Evolutionary conservation across 2,113 vertebrate species (phyloP).

Genomic region (Crocuta crocuta): DNA sequence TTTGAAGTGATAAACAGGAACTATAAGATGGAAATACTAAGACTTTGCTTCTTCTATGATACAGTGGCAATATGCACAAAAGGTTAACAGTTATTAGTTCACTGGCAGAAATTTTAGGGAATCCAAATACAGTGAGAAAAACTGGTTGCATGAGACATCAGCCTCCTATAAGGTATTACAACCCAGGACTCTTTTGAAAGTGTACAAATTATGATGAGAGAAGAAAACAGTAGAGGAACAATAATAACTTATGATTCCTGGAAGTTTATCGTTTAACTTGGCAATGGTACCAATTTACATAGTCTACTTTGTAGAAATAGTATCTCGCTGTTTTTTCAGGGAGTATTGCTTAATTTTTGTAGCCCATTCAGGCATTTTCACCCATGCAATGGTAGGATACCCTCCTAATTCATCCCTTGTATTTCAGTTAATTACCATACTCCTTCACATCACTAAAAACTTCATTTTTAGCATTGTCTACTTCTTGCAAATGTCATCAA

Average conservation of each 20-base stretch:
- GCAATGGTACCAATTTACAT: neutral
- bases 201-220: neutral
- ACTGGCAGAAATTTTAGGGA: neutral
- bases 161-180: neutral
- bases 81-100: neutral
- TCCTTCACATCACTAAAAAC: neutral
- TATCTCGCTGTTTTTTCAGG: neutral
- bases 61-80: neutral
- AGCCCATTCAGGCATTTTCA: neutral
- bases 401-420: neutral
- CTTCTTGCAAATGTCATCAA: neutral
- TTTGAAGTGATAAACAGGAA: neutral
- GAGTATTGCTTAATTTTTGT: neutral
- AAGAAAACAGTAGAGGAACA: neutral
- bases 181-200: neutral
- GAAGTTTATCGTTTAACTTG: neutral
- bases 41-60: neutral
- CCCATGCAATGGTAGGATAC: neutral
- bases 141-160: neutral
- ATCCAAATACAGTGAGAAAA: neutral
- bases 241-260: neutral
- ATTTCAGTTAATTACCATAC: slow-evolving; percentile 4
- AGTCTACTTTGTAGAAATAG: neutral
- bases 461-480: neutral
- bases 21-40: neutral